A percentile compares a stretch with the other conserved stretches of the same genome.
Evolutionary conservation across 2,888 invertebrate species (phyloP).

Genomic region (Melanotus villosus): DNA sequence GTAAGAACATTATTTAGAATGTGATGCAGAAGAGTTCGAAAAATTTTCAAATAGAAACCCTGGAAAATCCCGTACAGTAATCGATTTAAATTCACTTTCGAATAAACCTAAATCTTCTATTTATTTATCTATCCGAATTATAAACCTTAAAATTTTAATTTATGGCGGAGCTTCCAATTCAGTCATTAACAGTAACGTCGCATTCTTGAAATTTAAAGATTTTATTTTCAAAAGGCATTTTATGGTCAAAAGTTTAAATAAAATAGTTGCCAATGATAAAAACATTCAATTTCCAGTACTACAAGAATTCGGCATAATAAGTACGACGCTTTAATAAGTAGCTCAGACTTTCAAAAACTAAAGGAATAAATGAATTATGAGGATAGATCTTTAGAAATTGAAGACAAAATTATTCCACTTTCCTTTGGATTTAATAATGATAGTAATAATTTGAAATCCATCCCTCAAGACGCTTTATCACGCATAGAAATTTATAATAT

Average conservation of each 20-base stretch:
- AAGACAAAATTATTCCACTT: constrained; percentile 26
- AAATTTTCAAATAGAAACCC: constrained; percentile 32
- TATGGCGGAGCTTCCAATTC: constrained; percentile 42
- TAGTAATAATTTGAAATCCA: not conserved
- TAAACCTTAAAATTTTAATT: constrained; percentile 41
- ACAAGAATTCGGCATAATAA: constrained; percentile 30
- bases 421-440: constrained; percentile 37
- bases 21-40: too few species aligned
- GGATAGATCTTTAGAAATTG: constrained; percentile 27
- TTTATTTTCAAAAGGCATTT: constrained; percentile 35
- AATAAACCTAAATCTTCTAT: constrained; percentile 46
- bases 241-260: constrained; percentile 36
- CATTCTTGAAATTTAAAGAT: constrained; percentile 35
- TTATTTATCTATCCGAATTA: constrained; percentile 35
- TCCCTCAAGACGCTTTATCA: constrained; percentile 49
- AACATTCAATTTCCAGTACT: constrained; percentile 38
- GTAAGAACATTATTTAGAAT: too few species aligned
- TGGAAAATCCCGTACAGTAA: constrained; percentile 23
- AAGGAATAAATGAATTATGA: constrained; percentile 41
- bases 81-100: constrained; percentile 35
- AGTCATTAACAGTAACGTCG: constrained; percentile 36
- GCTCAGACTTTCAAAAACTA: constrained; percentile 40
- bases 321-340: constrained; percentile 45
- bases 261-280: constrained; percentile 31
- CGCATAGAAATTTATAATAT: constrained; percentile 13